Percentiles rank a stretch among this genome's conserved stretches.
phyloP scores from a whole-genome alignment of 2,888 invertebrate genomes.

The Hypomecis punctinalis region DNA sequence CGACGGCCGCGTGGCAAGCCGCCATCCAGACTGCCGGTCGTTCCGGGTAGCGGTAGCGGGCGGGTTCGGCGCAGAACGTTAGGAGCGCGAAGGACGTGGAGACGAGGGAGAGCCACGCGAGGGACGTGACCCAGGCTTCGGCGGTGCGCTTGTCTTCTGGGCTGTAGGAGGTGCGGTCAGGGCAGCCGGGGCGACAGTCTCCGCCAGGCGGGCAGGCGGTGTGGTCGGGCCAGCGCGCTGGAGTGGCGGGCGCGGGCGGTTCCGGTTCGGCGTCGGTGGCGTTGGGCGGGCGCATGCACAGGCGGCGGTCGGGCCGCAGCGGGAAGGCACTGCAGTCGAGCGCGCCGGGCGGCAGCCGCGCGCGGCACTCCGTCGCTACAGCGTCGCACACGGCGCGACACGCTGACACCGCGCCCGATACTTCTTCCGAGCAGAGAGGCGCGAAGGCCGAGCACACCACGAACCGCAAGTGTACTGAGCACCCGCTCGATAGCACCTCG shows the following conservation, averaged over 20 bases:
- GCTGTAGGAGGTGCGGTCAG: conserved; percentile 88
- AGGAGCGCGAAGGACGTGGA: conserved; percentile 93
- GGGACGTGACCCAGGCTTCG: conserved; percentile 90
- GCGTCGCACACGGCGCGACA: conserved; percentile 94
- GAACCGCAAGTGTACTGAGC: conserved; percentile 92
- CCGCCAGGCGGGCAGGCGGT: conserved; percentile 78
- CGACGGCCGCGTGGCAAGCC: conserved; percentile 93
- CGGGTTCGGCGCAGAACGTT: conserved; percentile 95
- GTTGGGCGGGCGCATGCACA: conserved; percentile 90
- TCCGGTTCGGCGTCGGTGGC: conserved; percentile 79
- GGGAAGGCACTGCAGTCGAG: conserved; percentile 93
- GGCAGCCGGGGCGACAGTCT: conserved; percentile 88
- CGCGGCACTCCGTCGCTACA: conserved; percentile 89
- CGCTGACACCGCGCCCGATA: conserved; percentile 93
- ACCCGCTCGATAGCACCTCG: conserved; percentile 90
- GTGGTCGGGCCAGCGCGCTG: conserved; percentile 73
- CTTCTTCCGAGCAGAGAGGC: conserved; percentile 95
- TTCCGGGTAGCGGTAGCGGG: conserved; percentile 96
- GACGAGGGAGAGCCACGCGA: conserved; percentile 91
- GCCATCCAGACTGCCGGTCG: conserved; percentile 96
- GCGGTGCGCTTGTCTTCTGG: conserved; percentile 88
- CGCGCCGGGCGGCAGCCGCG: conserved; percentile 87
- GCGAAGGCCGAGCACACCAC: conserved; percentile 96
- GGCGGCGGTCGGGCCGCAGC: conserved; percentile 87
- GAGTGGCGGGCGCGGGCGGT: conserved; percentile 69